Conservation (phyloP, 2,797 vertebrate genomes). For the Bryconaethiops microstoma region DNA sequence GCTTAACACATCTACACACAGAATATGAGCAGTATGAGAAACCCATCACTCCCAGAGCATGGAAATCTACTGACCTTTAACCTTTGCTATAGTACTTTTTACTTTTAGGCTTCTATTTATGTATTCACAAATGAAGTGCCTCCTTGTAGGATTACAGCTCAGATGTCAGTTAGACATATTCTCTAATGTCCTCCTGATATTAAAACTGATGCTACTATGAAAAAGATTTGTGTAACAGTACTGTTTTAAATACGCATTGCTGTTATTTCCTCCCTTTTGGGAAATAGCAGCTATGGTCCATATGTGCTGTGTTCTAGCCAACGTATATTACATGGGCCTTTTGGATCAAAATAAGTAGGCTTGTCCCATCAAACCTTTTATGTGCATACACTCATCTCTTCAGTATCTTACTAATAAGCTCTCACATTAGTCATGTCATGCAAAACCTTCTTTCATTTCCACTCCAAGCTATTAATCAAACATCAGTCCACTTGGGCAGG, state of each 20-base stretch:
- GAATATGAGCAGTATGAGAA: background rate
- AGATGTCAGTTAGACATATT: conserved; percentile 5
- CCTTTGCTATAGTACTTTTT: background rate
- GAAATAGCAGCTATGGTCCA: conserved; percentile 43
- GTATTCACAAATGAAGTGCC: background rate
- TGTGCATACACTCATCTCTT: conserved; percentile 38
- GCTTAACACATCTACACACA: background rate
- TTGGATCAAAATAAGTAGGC: conserved; percentile 45
- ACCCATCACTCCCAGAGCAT: background rate
- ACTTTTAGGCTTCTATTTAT: conserved; percentile 8
- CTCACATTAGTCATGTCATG: conserved; percentile 45
- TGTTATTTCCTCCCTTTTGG: conserved; percentile 32
- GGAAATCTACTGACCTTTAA: background rate
- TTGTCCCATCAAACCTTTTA: conserved; percentile 27
- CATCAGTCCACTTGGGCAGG: background rate
- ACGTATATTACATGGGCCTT: conserved; percentile 47
- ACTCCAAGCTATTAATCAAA: conserved; percentile 22
- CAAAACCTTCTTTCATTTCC: conserved; percentile 36
- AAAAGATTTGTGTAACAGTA: background rate
- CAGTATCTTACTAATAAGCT: conserved; percentile 42
- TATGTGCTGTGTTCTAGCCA: conserved; percentile 52
- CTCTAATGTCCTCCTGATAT: background rate
- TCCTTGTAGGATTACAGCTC: background rate
- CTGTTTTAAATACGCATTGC: conserved; percentile 27
- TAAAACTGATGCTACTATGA: background rate